These are phyloP conservation scores for Neofelis nebulosa DNA, from an alignment of 2,113 vertebrate genomes.

Conservation along the genomic window DNA sequence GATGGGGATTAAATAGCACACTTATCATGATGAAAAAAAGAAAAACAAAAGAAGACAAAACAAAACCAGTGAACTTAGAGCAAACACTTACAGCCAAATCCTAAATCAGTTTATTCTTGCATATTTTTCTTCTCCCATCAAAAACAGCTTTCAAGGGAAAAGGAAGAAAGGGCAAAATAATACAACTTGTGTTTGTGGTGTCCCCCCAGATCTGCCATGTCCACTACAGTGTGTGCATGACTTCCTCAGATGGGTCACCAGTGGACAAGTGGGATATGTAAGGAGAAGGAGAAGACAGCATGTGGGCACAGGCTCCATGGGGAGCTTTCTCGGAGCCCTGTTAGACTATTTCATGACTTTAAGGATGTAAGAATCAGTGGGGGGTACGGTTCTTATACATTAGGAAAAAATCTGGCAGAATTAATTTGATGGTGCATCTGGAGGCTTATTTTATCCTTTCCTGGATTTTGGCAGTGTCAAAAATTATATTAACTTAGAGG, in stretches of 20 bases:
- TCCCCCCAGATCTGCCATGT: not conserved
- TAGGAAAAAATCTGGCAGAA: not conserved
- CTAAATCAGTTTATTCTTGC: not conserved
- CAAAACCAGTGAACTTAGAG: not conserved
- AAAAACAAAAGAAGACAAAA: not conserved
- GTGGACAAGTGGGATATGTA: not conserved
- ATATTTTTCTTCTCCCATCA: not conserved
- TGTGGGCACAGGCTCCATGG: rapidly evolving
- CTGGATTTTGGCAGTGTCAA: not conserved
- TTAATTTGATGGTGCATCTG: not conserved
- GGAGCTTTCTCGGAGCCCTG: not conserved
- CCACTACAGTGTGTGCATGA: not conserved
- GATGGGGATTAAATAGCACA: not conserved
- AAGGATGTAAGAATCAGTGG: not conserved
- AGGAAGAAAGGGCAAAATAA: not conserved
- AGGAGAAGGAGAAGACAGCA: not conserved
- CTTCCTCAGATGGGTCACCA: not conserved
- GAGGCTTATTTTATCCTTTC: not conserved
- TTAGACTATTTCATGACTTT: not conserved
- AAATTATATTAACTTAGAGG: not conserved
- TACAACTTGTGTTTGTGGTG: not conserved
- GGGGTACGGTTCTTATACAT: not conserved
- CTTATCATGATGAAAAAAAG: not conserved
- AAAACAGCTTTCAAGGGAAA: not conserved
- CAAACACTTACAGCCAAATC: not conserved